These are phyloP conservation scores for Thereuonema tuberculata DNA, from an alignment of 1,140 invertebrate species.

Conservation along the genomic window DNA sequence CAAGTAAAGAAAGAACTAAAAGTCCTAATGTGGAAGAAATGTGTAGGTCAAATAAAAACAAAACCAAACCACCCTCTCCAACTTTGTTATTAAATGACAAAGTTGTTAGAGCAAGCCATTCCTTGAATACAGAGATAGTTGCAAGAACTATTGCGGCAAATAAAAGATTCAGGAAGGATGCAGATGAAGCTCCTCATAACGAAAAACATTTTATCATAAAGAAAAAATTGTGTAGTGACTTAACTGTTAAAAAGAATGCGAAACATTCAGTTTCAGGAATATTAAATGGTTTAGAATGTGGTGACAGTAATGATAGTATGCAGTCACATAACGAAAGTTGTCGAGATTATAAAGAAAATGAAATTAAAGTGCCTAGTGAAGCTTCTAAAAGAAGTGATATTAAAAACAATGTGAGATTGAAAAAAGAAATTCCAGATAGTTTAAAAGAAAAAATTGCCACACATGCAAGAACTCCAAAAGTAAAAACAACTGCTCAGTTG, in stretches of 20 bases:
- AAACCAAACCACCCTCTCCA: not conserved
- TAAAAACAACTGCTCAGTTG: conserved; percentile 72
- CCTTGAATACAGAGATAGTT: conserved; percentile 26
- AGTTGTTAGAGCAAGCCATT: not conserved
- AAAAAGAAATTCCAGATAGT: not conserved
- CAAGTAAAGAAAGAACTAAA: no score
- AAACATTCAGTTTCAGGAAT: not conserved
- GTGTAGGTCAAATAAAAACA: not conserved
- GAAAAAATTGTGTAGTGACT: not conserved
- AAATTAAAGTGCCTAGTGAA: conserved; percentile 3
- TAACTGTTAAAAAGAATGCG: not conserved
- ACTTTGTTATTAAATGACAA: not conserved
- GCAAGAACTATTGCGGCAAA: conserved; percentile 46
- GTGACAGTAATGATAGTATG: conserved; percentile 3
- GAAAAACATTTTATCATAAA: not conserved
- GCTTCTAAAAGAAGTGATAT: not conserved
- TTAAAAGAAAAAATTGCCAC: conserved; percentile 48
- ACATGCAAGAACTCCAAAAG: conserved; percentile 45
- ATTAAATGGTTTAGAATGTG: not conserved
- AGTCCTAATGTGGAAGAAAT: not conserved
- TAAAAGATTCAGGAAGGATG: conserved; percentile 44
- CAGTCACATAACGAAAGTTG: not conserved
- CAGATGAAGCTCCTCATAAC: no score
- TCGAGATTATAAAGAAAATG: not conserved
- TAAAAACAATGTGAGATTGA: not conserved